Percentiles rank a stretch among this genome's conserved stretches.
Conservation (phyloP, 2,797 vertebrate genomes). For the Xiphorhynchus erythropygius region DNA sequence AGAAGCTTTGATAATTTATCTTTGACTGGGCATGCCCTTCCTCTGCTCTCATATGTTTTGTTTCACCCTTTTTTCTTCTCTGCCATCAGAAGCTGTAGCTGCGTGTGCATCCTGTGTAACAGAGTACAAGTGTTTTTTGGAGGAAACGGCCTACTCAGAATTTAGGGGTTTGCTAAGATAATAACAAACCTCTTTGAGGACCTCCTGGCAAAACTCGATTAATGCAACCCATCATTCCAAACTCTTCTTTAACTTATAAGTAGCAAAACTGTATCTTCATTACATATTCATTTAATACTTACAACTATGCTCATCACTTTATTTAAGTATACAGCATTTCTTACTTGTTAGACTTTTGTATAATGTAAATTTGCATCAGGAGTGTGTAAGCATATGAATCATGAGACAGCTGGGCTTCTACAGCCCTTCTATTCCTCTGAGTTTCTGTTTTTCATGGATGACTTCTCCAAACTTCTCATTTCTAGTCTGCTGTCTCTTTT, state of each 20-base stretch:
- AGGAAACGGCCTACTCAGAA: background rate
- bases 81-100: background rate
- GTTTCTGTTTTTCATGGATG: background rate
- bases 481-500: background rate
- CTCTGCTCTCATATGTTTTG: background rate
- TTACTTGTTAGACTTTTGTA: background rate
- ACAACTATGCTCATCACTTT: background rate
- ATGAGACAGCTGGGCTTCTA: background rate
- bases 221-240: background rate
- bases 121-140: background rate
- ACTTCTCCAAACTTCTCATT: background rate
- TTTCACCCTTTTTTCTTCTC: background rate
- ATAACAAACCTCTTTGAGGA: background rate
- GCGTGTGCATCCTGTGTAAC: background rate
- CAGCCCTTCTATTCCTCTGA: background rate
- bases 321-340: background rate
- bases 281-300: background rate
- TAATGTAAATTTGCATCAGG: background rate
- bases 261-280: background rate
- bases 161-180: background rate
- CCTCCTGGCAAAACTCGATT: background rate
- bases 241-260: background rate
- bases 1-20: background rate
- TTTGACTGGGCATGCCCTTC: background rate
- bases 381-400: background rate